phyloP scores from a whole-genome alignment of 1,140 invertebrate genomes.

The Meloidogyne exigua region DNA sequence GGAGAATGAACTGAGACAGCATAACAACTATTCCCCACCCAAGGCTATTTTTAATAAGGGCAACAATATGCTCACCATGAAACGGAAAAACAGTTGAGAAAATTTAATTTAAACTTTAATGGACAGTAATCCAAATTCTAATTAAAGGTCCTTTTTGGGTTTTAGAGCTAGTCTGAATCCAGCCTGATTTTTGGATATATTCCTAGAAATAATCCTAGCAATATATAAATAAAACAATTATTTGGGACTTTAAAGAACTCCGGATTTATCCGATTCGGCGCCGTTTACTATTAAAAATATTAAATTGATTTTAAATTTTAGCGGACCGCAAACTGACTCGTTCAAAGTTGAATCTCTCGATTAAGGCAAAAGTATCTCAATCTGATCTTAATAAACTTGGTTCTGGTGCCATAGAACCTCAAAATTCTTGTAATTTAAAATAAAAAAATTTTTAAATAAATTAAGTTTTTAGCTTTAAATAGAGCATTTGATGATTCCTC shows the following conservation, averaged over 20 bases:
- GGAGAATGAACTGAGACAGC: neutral
- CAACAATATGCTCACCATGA: neutral
- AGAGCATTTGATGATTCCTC: neutral
- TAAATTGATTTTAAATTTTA: neutral
- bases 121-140: no score
- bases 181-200: no score
- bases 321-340: neutral
- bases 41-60: neutral
- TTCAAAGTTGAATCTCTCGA: neutral
- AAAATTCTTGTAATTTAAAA: neutral
- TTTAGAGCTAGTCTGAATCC: no score
- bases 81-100: neutral
- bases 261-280: no score
- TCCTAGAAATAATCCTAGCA: no score
- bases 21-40: neutral
- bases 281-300: no score
- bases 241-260: no score
- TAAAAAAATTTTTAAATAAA: neutral
- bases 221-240: no score
- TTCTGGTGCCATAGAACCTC: neutral
- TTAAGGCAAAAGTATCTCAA: slow-evolving; percentile 2
- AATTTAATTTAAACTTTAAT: neutral
- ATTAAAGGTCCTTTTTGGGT: no score
- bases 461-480: neutral
- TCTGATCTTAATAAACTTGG: neutral